Evolutionary conservation across 2,113 vertebrate species (phyloP).

Genomic region (Seriola dumerili): DNA sequence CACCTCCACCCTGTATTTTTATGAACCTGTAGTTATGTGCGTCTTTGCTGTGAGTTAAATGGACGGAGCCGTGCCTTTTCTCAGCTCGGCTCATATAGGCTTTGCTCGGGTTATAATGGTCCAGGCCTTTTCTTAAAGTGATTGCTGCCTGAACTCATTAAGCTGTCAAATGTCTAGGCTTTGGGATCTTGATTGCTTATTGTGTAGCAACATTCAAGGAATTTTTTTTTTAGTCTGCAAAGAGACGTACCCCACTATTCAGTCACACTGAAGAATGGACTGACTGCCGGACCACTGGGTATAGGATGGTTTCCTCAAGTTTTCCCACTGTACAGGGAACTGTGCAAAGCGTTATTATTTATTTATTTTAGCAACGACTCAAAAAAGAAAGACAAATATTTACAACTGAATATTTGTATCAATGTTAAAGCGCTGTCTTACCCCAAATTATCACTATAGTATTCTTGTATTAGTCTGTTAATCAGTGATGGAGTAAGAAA

Average conservation of each 20-base stretch:
- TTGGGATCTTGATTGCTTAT: constrained; percentile 80
- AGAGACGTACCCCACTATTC: constrained; percentile 54
- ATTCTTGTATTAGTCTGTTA: neutral
- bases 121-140: constrained; percentile 72
- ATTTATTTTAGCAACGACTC: neutral
- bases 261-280: constrained; percentile 23
- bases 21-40: constrained; percentile 89
- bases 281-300: constrained; percentile 22
- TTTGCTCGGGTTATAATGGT: constrained; percentile 69
- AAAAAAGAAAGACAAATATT: neutral
- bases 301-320: constrained; percentile 25
- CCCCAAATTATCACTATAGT: neutral
- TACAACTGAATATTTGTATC: neutral
- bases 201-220: constrained; percentile 79
- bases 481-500: neutral
- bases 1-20: constrained; percentile 67
- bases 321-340: constrained; percentile 2
- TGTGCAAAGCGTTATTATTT: neutral
- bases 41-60: constrained; percentile 82
- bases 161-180: constrained; percentile 77
- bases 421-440: neutral
- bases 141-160: constrained; percentile 81
- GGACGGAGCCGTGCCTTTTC: constrained; percentile 68
- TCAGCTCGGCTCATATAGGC: constrained; percentile 55
- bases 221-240: constrained; percentile 38